Conservation (phyloP, 2,797 vertebrate genomes). For the Emys orbicularis region DNA sequence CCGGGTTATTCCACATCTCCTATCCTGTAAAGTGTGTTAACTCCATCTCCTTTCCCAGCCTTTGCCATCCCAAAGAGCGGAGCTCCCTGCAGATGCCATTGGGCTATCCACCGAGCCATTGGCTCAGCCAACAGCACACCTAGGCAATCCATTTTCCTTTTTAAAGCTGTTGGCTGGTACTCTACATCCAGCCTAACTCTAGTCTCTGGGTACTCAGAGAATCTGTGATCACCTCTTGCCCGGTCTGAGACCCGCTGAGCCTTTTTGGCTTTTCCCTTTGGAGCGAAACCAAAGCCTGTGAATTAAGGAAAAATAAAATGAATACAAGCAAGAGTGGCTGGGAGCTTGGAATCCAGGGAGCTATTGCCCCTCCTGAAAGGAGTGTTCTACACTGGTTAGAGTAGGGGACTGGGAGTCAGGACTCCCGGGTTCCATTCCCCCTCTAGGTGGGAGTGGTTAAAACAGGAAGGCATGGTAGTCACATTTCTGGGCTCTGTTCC, state of each 20-base stretch:
- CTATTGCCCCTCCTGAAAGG: background rate
- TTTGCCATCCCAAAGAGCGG: background rate
- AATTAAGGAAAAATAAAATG: background rate
- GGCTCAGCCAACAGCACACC: background rate
- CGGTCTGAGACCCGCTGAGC: background rate
- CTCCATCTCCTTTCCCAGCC: background rate
- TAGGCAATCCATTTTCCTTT: background rate
- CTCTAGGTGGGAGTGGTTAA: background rate
- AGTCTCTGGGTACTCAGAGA: background rate
- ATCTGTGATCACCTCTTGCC: background rate
- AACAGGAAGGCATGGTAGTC: background rate
- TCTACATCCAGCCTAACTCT: background rate
- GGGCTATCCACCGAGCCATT: background rate
- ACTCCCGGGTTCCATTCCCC: background rate
- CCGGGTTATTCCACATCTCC: background rate
- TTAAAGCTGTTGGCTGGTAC: background rate
- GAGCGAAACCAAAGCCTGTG: background rate
- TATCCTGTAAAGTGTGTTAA: background rate
- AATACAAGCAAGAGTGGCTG: background rate
- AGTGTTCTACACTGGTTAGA: constrained; percentile 44
- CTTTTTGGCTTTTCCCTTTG: background rate
- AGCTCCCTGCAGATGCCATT: background rate
- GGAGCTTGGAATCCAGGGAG: background rate
- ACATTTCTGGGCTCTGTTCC: background rate
- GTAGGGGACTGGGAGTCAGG: background rate